Percentiles rank a stretch among this genome's conserved stretches.
Conservation (phyloP, 1,140 invertebrate genomes). For the Venustaconcha ellipsiformis region DNA sequence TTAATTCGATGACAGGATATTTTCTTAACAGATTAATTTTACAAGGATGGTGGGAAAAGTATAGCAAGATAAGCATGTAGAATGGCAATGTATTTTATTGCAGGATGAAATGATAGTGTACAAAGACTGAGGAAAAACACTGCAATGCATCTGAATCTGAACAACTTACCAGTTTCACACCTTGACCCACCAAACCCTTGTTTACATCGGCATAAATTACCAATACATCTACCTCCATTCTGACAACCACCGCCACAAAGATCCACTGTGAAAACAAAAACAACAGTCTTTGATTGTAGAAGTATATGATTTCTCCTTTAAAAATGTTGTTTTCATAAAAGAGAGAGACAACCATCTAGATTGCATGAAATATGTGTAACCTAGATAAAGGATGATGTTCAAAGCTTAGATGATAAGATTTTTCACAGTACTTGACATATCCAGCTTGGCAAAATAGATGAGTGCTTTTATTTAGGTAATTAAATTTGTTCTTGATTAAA, state of each 20-base stretch:
- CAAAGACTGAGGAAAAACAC: no score
- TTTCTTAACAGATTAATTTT: background rate
- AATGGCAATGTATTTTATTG: no score
- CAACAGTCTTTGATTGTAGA: background rate
- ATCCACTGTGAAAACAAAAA: slow-evolving; percentile 70
- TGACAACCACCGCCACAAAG: slow-evolving; percentile 84
- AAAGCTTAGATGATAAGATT: background rate
- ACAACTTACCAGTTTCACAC: slow-evolving; percentile 80
- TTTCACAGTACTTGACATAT: background rate
- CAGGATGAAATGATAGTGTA: no score
- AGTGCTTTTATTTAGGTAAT: no score
- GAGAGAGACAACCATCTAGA: background rate
- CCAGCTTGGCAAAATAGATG: no score
- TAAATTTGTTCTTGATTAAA: no score
- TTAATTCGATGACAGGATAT: background rate
- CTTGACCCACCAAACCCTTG: slow-evolving; percentile 86
- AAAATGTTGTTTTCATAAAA: background rate
- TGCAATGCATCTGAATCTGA: background rate
- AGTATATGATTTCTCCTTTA: no score
- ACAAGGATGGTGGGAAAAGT: no score
- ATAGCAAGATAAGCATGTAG: no score
- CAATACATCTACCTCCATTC: slow-evolving; percentile 88
- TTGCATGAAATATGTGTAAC: background rate
- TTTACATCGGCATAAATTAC: slow-evolving; percentile 86
- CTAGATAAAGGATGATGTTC: background rate